Evolutionary conservation across 2,113 vertebrate species (phyloP).

Genomic region (Tonatia bakeri): DNA sequence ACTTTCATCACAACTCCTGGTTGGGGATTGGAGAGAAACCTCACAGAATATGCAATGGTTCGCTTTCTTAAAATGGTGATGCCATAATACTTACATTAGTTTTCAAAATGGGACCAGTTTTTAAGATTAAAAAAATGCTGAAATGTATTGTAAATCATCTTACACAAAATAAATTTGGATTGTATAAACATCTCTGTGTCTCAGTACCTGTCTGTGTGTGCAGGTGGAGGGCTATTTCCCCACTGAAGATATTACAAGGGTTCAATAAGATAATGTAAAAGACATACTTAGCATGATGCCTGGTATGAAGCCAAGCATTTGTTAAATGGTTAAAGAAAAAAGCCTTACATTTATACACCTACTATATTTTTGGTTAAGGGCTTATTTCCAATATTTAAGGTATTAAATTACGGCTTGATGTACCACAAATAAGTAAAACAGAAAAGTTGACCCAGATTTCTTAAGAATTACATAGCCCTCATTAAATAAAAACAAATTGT

Average conservation of each 20-base stretch:
- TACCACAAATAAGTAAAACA: background rate
- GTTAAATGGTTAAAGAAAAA: background rate
- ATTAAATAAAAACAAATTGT: constrained; percentile 1
- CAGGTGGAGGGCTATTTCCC: background rate
- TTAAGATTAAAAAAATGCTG: background rate
- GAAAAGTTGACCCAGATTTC: background rate
- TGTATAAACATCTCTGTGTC: background rate
- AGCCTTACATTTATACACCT: background rate
- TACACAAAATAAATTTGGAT: background rate
- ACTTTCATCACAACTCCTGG: background rate
- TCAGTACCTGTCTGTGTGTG: background rate
- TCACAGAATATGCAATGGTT: background rate
- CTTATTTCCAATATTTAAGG: background rate
- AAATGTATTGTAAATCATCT: background rate
- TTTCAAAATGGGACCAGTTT: background rate
- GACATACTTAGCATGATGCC: background rate
- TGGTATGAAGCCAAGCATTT: background rate
- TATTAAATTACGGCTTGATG: background rate
- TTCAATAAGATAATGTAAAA: background rate
- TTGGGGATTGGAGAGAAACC: background rate
- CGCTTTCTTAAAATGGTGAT: background rate
- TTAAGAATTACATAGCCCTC: background rate
- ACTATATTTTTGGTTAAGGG: background rate
- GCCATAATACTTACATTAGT: background rate
- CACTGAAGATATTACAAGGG: background rate